Base-by-base conservation (phyloP, 2,113 vertebrate genomes). In the Carassius carassius region DNA sequence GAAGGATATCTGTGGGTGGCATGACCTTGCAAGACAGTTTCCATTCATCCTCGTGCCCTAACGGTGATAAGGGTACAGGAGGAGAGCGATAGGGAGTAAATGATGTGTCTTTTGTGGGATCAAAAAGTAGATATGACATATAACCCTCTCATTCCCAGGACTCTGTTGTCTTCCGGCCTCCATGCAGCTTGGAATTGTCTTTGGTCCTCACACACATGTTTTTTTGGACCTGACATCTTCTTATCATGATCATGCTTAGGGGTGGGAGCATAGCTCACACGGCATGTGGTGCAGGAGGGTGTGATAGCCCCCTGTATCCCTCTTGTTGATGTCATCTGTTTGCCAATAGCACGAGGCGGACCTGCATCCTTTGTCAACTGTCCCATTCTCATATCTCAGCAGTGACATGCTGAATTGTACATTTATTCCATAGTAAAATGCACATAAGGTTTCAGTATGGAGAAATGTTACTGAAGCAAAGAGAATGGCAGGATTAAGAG, bases 211-310 rank as follows among this genome's bases (percentile, higher is more conserved):
- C 89, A 87, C 90, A 90, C 92, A 95, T 96, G 94, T 94, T 96
- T 95, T 94, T 94, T 92, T 37, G 92, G 89, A 91, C 90, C 93
- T 1, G 5, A 96, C 96, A 96, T 96, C 96, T 97, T 88, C 91
- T 96, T 97, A 98, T 98, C 96, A 1, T 62, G n/a, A 76, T 19
- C 49, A 21, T 0, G 35, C 83, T 87, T 89, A 3, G 13, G 60
- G 84, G 88, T 83, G 89, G 89, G 91, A 93, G 91, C 90, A 81
- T 85, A 11, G 87, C 89, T 85, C 88, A 86, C 88, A 86, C 84
- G 92, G 89, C 95, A 95, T 94, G 94, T 94, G 91, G 88, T 79
- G 81, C 81, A 74, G 73, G 56, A 87, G 81, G 58, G 60, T 35
- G 56, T 54, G 58, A 77, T 44, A 73, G 84, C 72, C 32, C 72